Evolutionary conservation across 35 echinoderm and acorn worm species (phyloP).

Genomic region (Ophiothrix spiculata): DNA sequence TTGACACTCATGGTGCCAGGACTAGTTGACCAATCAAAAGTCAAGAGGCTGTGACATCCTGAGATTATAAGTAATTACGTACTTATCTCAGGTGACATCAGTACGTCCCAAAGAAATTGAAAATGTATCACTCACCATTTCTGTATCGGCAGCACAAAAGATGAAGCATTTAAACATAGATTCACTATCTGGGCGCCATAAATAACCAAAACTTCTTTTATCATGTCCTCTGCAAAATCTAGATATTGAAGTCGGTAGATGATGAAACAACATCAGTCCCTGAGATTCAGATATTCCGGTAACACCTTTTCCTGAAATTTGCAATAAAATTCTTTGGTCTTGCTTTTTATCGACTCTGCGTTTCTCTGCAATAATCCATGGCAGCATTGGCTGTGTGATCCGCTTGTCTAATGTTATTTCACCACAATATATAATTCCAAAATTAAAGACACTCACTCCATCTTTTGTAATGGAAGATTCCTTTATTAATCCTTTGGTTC

Average conservation of each 20-base stretch:
- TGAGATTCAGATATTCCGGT: slow-evolving; percentile 73
- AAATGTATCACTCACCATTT: slow-evolving; percentile 49
- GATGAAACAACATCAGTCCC: slow-evolving; percentile 74
- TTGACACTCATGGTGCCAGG: no score
- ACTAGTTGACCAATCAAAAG: no score
- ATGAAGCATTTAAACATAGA: slow-evolving; percentile 53
- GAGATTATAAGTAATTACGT: no score
- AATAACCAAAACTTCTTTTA: slow-evolving; percentile 61
- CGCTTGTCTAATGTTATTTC: slow-evolving; percentile 58
- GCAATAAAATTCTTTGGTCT: slow-evolving; percentile 53
- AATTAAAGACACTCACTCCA: slow-evolving; percentile 7
- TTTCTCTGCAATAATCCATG: slow-evolving; percentile 77
- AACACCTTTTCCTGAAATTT: slow-evolving; percentile 69
- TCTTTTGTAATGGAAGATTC: neutral
- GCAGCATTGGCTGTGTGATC: slow-evolving; percentile 80
- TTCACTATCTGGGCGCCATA: slow-evolving; percentile 67
- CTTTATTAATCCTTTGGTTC: neutral
- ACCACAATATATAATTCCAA: slow-evolving; percentile 50
- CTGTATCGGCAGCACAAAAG: slow-evolving; percentile 36
- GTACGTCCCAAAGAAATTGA: no score
- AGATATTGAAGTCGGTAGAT: slow-evolving; percentile 67
- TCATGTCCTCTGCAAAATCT: slow-evolving; percentile 62
- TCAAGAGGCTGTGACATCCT: no score
- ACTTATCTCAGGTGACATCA: no score
- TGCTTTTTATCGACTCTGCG: slow-evolving; percentile 15